These are phyloP conservation scores for Gortyna flavago DNA, from an alignment of 2,888 invertebrate genomes.

Conservation along the genomic window DNA sequence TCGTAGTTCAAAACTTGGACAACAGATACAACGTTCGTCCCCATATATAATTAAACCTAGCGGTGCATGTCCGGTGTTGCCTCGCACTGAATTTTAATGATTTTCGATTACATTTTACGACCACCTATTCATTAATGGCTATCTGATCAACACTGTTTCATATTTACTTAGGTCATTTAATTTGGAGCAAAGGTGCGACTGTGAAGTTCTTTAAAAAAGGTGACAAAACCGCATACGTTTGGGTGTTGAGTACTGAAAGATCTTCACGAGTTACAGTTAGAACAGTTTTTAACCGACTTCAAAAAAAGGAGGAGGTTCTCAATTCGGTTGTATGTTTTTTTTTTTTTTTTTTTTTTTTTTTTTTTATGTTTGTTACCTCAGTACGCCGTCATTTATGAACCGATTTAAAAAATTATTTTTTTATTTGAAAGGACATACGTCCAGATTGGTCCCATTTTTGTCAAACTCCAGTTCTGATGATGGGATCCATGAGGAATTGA, in stretches of 20 bases:
- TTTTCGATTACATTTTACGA: background rate
- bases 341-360: too few species aligned
- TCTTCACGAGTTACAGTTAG: background rate
- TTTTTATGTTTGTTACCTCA: too few species aligned
- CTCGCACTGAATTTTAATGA: constrained; percentile 43
- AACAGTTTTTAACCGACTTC: too few species aligned
- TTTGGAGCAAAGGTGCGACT: background rate
- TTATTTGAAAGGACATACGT: too few species aligned
- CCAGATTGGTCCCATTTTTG: too few species aligned
- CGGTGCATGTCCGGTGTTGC: constrained; percentile 62
- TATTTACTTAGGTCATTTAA: background rate
- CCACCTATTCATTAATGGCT: background rate
- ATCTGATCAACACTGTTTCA: background rate
- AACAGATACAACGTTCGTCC: constrained; percentile 19
- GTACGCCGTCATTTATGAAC: too few species aligned
- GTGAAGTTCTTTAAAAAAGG: background rate
- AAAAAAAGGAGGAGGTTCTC: too few species aligned
- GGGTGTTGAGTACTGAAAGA: background rate
- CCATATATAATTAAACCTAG: constrained; percentile 53
- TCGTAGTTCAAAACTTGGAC: constrained; percentile 44
- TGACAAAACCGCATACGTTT: background rate
- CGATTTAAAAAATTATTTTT: too few species aligned
- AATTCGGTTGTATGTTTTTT: too few species aligned
- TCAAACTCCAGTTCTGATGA: too few species aligned
- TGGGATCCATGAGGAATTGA: too few species aligned